Percentiles rank a stretch among this genome's conserved stretches.
These are phyloP conservation scores for Acronicta leporina DNA, from an alignment of 2,888 invertebrate genomes.

Conservation along the genomic window DNA sequence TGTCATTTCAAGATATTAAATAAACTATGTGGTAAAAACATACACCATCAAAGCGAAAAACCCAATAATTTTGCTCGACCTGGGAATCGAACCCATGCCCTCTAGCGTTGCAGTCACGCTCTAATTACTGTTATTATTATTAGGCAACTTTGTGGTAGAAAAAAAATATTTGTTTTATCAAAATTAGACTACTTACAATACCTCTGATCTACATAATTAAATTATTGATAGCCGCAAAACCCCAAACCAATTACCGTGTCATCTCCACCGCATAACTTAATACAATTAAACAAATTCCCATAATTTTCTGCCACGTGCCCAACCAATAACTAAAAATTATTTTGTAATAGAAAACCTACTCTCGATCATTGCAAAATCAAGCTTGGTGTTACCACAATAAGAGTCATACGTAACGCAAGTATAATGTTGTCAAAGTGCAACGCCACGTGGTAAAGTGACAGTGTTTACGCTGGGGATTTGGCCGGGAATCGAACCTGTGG, in stretches of 20 bases:
- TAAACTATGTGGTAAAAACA: no score
- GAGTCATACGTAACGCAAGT: neutral
- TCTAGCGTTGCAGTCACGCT: no score
- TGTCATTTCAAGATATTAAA: no score
- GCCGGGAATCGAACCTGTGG: constrained; percentile 52
- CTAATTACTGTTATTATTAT: no score
- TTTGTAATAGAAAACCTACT: constrained; percentile 1
- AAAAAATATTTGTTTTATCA: no score
- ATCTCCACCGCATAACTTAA: constrained; percentile 43
- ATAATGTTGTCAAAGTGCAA: constrained; percentile 3
- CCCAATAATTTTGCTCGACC: no score
- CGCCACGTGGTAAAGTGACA: constrained; percentile 51
- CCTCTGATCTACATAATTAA: neutral
- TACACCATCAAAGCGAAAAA: no score
- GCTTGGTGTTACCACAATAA: accelerated
- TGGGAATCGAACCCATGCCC: no score
- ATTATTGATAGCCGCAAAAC: constrained; percentile 11
- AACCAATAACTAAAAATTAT: constrained; percentile 51
- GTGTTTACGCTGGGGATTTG: constrained; percentile 56
- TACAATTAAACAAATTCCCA: constrained; percentile 54
- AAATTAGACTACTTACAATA: no score
- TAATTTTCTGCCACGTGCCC: constrained; percentile 53
- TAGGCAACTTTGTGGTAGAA: no score
- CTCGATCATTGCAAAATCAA: neutral
- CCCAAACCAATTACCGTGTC: constrained; percentile 27